phyloP scores from a whole-genome alignment of 2,797 vertebrate species.

The Trachurus trachurus region DNA sequence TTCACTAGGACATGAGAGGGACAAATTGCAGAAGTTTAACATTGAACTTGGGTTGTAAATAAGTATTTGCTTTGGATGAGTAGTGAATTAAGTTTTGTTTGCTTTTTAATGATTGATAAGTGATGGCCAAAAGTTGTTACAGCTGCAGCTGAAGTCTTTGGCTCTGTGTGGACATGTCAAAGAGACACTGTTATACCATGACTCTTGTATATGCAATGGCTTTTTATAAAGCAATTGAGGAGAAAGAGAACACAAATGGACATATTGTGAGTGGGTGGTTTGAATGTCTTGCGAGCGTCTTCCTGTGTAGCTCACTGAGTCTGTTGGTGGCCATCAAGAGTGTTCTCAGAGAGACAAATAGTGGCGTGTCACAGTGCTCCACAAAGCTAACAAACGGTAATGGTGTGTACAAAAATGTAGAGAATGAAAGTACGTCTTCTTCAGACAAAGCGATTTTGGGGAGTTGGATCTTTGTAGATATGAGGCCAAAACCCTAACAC shows the following conservation, averaged over 20 bases:
- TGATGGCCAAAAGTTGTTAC: conserved; percentile 1
- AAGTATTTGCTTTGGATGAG: background rate
- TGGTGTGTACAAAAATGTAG: background rate
- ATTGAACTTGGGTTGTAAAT: conserved; percentile 8
- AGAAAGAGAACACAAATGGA: conserved; percentile 53
- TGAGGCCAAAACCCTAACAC: conserved; percentile 31
- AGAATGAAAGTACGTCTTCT: background rate
- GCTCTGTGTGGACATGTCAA: conserved; percentile 24
- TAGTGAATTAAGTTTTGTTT: conserved; percentile 19
- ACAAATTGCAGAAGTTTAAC: conserved; percentile 12
- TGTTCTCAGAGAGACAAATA: conserved; percentile 45
- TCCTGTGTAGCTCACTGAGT: conserved; percentile 67
- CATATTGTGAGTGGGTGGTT: conserved; percentile 60
- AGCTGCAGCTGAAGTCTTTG: conserved; percentile 37
- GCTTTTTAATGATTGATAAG: conserved; percentile 33
- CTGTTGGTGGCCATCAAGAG: conserved; percentile 67
- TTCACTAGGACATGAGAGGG: conserved; percentile 6
- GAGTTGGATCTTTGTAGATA: background rate
- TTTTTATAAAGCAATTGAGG: conserved; percentile 60
- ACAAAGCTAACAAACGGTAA: background rate
- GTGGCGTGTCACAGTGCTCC: conserved; percentile 20
- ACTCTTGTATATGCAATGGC: conserved; percentile 34
- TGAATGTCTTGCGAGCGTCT: conserved; percentile 57
- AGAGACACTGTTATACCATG: conserved; percentile 11
- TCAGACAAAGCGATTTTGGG: conserved; percentile 10